Evolutionary conservation across 2,113 vertebrate genomes (phyloP).

Genomic region (Bujurquina vittata): DNA sequence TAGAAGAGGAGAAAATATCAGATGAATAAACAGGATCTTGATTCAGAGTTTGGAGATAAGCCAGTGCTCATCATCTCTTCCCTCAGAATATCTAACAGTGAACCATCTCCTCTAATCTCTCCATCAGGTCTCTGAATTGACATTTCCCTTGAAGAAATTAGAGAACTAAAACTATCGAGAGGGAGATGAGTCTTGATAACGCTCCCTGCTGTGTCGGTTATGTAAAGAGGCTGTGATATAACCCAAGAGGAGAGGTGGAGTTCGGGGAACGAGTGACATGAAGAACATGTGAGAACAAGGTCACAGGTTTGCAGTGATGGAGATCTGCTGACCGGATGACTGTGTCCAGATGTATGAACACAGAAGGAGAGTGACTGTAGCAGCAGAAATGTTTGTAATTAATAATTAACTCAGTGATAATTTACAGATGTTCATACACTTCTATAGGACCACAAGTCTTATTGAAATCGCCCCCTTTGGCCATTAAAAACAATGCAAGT

Average conservation of each 20-base stretch:
- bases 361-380: background rate
- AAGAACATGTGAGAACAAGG: conserved; percentile 11
- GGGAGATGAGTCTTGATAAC: conserved; percentile 17
- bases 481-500: too few species aligned
- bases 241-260: conserved; percentile 20
- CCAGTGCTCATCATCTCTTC: conserved; percentile 11
- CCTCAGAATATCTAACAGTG: conserved; percentile 8
- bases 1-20: conserved; percentile 20
- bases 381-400: background rate
- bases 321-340: background rate
- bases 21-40: conserved; percentile 37
- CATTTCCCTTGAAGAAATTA: conserved; percentile 47
- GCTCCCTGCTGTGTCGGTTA: conserved; percentile 32
- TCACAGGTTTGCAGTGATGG: background rate
- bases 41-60: conserved; percentile 51
- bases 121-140: background rate
- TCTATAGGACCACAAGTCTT: too few species aligned
- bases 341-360: background rate
- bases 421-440: too few species aligned
- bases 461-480: too few species aligned
- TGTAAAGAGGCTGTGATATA: conserved; percentile 50
- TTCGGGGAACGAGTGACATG: background rate
- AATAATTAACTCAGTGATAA: background rate
- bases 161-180: conserved; percentile 1
- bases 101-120: conserved; percentile 33